Conservation (phyloP, 2,797 vertebrate species). For the Etheostoma perlongum region DNA sequence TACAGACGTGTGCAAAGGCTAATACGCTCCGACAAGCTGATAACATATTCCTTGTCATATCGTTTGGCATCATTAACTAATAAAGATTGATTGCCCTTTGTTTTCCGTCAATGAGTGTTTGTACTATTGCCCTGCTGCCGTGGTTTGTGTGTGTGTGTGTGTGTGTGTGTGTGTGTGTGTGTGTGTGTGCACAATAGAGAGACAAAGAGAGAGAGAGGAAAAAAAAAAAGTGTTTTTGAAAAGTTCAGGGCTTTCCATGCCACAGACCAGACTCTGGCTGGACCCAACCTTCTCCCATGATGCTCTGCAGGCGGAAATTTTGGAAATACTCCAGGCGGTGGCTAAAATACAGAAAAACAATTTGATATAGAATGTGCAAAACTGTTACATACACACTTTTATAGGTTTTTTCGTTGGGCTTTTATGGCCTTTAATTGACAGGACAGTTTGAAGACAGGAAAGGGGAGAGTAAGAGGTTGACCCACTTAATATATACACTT, state of each 20-base stretch:
- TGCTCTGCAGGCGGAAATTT: conserved; percentile 83
- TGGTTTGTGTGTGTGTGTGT: conserved; percentile 28
- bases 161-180: conserved; percentile 26
- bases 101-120: conserved; percentile 60
- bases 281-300: conserved; percentile 86
- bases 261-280: conserved; percentile 83
- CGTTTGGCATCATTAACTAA: conserved; percentile 74
- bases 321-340: conserved; percentile 85
- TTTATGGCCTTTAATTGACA: too few relatives aligned
- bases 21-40: conserved; percentile 66
- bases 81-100: conserved; percentile 75
- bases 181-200: not conserved
- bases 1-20: conserved; percentile 49
- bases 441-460: too few relatives aligned
- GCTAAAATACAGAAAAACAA: conserved; percentile 56
- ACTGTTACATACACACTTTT: too few relatives aligned
- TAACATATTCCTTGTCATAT: conserved; percentile 72
- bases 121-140: conserved; percentile 21
- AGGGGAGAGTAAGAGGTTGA: too few relatives aligned
- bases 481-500: not conserved
- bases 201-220: not conserved
- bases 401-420: too few relatives aligned
- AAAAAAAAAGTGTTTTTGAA: conserved; percentile 13
- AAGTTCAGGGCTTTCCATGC: conserved; percentile 72
- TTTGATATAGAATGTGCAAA: not conserved